Percentiles rank a stretch among this genome's conserved stretches.
Evolutionary conservation across 2,888 invertebrate species (phyloP).

Genomic region (Drosophila hamatofila): DNA sequence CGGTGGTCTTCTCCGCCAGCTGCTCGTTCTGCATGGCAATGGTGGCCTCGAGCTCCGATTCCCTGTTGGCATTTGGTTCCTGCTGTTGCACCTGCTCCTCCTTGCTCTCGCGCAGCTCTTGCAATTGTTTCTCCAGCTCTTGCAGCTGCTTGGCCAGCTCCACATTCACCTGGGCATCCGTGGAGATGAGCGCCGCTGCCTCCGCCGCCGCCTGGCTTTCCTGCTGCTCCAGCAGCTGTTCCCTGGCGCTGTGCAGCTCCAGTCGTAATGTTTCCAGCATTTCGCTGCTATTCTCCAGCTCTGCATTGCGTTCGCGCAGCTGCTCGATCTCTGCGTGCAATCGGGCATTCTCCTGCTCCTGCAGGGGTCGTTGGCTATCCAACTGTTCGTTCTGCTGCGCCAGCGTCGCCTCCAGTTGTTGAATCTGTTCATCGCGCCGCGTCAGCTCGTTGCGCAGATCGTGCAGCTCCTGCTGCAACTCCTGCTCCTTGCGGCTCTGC

Average conservation of each 20-base stretch:
- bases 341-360: constrained; percentile 47
- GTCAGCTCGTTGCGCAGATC: constrained; percentile 60
- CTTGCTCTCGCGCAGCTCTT: constrained; percentile 31
- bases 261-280: constrained; percentile 85
- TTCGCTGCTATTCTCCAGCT: constrained; percentile 88
- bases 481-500: constrained; percentile 77
- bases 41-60: constrained; percentile 86
- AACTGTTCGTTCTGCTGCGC: constrained; percentile 18
- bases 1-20: constrained; percentile 87
- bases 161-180: constrained; percentile 70
- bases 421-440: constrained; percentile 89
- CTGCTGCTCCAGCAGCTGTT: constrained; percentile 67
- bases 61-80: constrained; percentile 8
- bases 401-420: constrained; percentile 87
- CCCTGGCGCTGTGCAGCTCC: constrained; percentile 85
- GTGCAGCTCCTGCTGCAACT: constrained; percentile 70
- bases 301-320: constrained; percentile 88
- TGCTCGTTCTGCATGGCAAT: constrained; percentile 87
- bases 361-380: constrained; percentile 25
- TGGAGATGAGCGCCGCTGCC: constrained; percentile 24
- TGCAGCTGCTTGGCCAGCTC: constrained; percentile 83
- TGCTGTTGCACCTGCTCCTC: constrained; percentile 28
- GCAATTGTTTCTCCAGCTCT: constrained; percentile 62
- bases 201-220: constrained; percentile 1
- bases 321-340: constrained; percentile 46